Evolutionary conservation across 2,113 vertebrate species (phyloP).

Genomic region (Albula goreensis): DNA sequence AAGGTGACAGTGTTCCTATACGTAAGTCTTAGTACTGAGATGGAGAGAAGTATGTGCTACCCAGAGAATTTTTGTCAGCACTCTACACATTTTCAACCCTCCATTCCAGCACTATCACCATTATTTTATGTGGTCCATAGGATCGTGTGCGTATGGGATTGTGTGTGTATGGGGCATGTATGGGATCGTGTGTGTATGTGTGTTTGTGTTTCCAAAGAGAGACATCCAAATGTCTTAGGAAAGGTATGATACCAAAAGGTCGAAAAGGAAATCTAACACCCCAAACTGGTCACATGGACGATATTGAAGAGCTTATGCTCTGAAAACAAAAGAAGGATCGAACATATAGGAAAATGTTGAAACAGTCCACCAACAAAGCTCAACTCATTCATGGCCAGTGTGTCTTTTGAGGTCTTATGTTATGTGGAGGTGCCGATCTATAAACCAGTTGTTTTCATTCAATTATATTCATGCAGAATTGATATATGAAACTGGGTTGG

Average conservation of each 20-base stretch:
- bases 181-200: not conserved
- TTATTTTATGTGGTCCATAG: too few relatives aligned
- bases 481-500: too few relatives aligned
- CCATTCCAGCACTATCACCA: not conserved
- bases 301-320: not conserved
- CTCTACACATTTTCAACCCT: not conserved
- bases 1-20: not conserved
- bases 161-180: not conserved
- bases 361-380: conserved; percentile 1
- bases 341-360: not conserved
- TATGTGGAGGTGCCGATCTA: not conserved
- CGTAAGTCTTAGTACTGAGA: not conserved
- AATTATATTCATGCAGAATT: not conserved
- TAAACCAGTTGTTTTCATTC: not conserved
- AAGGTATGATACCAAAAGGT: not conserved
- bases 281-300: not conserved
- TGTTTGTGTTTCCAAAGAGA: not conserved
- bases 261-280: not conserved
- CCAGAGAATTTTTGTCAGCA: not conserved
- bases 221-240: not conserved
- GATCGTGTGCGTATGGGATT: too few relatives aligned
- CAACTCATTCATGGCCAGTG: not conserved
- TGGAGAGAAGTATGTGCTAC: not conserved
- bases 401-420: not conserved
- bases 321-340: not conserved